These are phyloP conservation scores for Andrena marginata DNA, from an alignment of 2,888 invertebrate genomes.

Conservation along the genomic window DNA sequence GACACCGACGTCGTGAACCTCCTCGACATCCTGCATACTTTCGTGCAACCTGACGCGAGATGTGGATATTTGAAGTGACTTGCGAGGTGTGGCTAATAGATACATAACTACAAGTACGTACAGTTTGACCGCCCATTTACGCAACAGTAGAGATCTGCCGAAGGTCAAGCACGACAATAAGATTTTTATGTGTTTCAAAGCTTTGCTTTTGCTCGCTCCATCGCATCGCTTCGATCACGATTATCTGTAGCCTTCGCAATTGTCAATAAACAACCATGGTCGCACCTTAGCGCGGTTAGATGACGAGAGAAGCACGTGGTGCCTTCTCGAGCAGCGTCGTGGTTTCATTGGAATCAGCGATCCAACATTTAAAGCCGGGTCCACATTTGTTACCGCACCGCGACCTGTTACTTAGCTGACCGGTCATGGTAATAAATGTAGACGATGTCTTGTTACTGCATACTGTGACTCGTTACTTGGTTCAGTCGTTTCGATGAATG, in stretches of 20 bases:
- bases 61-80: constrained; percentile 61
- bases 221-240: constrained; percentile 68
- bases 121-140: constrained; percentile 74
- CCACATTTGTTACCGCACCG: not conserved
- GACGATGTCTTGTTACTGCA: no score
- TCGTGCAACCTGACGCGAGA: constrained; percentile 58
- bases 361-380: not conserved
- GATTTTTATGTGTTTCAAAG: constrained; percentile 62
- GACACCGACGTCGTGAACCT: constrained; percentile 24
- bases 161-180: constrained; percentile 76
- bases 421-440: not conserved
- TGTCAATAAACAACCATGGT: constrained; percentile 52
- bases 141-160: constrained; percentile 68
- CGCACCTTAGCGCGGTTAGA: not conserved
- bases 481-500: no score
- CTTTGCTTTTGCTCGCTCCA: constrained; percentile 65
- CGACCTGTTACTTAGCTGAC: no score
- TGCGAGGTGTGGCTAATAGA: constrained; percentile 63
- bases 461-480: no score
- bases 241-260: constrained; percentile 68
- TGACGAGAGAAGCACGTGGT: not conserved
- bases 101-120: constrained; percentile 66
- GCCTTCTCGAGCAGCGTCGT: not conserved
- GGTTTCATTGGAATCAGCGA: constrained; percentile 18
- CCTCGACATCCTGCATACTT: constrained; percentile 36